Evolutionary conservation across 2,113 vertebrate species (phyloP), one percentile per base, ranked within the genome.

Genomic region (Elephantulus edwardii): DNA sequence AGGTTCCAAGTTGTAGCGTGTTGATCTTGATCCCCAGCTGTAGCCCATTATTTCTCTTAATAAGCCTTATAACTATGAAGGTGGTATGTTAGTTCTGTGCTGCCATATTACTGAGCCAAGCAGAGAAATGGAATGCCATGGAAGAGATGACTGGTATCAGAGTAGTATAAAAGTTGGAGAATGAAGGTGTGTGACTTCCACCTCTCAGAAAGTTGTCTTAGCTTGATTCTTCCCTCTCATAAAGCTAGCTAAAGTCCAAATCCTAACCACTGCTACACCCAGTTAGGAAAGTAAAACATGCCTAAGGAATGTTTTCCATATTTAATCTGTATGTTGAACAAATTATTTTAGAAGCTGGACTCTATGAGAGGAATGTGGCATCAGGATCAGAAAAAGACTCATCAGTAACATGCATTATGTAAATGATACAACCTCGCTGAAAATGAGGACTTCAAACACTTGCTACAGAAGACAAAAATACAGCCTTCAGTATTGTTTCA

Each of bases 281-380:
- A 40, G 54, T 28, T 77, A 71, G 52, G 33, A 86, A 71, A 87
- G 87, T 66, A 90, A 93, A 91, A 85, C 26, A 4, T 66, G 24
- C 68, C 42, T 17, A 11, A 58, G 14, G 30, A 50, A 70, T 75
- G 2, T n/a, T n/a, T n/a, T n/a, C n/a, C n/a, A n/a, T n/a, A n/a
- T n/a, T n/a, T n/a, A n/a, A n/a, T n/a, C n/a, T n/a, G n/a, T n/a
- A n/a, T n/a, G n/a, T n/a, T n/a, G n/a, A n/a, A n/a, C n/a, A n/a
- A n/a, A n/a, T n/a, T n/a, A n/a, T n/a, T n/a, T n/a, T n/a, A n/a
- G n/a, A n/a, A n/a, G n/a, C n/a, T n/a, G n/a, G n/a, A n/a, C n/a
- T n/a, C n/a, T n/a, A n/a, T n/a, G n/a, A n/a, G n/a, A n/a, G n/a
- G n/a, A n/a, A n/a, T n/a, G n/a, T n/a, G n/a, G n/a, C n/a, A n/a